These are phyloP conservation scores for Gymnogyps californianus DNA, from an alignment of 2,113 vertebrate genomes.

Conservation along the genomic window DNA sequence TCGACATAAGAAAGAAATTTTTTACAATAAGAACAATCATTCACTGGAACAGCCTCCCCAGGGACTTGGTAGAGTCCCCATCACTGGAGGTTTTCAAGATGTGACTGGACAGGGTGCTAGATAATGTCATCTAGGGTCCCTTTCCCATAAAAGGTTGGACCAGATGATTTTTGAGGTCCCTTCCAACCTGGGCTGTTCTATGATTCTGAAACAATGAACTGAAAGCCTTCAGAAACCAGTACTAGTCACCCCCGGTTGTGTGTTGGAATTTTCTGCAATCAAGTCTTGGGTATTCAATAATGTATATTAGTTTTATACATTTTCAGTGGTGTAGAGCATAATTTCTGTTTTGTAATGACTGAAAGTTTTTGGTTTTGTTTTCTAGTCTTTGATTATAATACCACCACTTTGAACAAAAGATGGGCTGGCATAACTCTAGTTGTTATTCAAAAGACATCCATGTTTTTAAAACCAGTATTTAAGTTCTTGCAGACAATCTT, in stretches of 20 bases:
- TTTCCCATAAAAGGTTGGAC: not conserved
- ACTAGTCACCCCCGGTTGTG: accelerated
- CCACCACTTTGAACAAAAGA: not conserved
- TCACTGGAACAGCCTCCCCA: not conserved
- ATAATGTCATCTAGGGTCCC: not conserved
- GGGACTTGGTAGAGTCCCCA: not conserved
- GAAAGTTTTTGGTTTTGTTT: not conserved
- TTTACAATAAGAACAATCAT: not conserved
- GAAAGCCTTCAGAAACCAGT: not conserved
- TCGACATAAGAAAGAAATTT: not conserved
- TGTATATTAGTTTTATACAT: not conserved
- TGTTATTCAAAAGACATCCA: not conserved
- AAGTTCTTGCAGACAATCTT: not conserved
- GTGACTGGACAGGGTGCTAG: not conserved
- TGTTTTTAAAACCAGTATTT: not conserved
- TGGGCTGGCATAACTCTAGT: not conserved
- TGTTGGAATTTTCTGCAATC: not conserved
- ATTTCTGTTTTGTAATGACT: not conserved
- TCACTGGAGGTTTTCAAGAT: not conserved
- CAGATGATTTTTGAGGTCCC: not conserved
- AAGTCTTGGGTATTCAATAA: not conserved
- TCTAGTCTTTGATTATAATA: not conserved
- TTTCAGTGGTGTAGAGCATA: not conserved
- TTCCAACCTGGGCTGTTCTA: not conserved
- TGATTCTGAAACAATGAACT: not conserved